Percentiles rank a stretch among this genome's conserved stretches.
Conservation (phyloP, 2,113 vertebrate genomes). For the Nettapus auritus region DNA sequence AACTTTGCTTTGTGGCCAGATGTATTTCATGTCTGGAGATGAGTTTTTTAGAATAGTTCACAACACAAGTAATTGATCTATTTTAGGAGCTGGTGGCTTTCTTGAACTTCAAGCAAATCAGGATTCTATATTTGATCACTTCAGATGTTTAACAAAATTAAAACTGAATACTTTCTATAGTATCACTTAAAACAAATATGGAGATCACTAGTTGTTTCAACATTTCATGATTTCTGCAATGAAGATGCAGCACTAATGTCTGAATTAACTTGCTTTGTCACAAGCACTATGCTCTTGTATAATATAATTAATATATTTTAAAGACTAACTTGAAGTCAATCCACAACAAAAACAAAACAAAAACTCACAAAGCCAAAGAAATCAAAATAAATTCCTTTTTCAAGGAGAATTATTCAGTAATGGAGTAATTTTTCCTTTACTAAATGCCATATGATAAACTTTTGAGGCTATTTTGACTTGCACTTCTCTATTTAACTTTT, state of each 20-base stretch:
- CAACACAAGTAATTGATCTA: neutral
- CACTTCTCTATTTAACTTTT: constrained; percentile 40
- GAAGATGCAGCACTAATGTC: neutral
- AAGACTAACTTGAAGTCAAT: neutral
- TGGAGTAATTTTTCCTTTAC: neutral
- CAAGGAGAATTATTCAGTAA: neutral
- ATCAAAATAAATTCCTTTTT: neutral
- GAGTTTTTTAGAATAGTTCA: neutral
- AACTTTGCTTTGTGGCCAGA: neutral
- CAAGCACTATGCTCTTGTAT: neutral
- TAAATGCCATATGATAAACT: neutral
- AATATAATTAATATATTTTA: neutral
- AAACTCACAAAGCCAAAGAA: neutral
- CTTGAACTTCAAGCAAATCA: neutral
- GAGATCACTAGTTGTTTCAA: neutral
- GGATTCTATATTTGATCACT: neutral
- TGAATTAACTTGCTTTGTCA: neutral
- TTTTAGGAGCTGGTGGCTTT: neutral
- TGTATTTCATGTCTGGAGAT: neutral
- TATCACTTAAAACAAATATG: neutral
- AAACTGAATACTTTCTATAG: neutral
- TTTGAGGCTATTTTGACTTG: neutral
- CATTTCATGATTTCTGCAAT: neutral
- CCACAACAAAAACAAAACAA: neutral
- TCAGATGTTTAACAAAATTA: neutral